A percentile compares a stretch with the other conserved stretches of the same genome.
These are phyloP conservation scores for Bombus fervidus DNA, from an alignment of 1,140 invertebrate species.

Conservation along the genomic window DNA sequence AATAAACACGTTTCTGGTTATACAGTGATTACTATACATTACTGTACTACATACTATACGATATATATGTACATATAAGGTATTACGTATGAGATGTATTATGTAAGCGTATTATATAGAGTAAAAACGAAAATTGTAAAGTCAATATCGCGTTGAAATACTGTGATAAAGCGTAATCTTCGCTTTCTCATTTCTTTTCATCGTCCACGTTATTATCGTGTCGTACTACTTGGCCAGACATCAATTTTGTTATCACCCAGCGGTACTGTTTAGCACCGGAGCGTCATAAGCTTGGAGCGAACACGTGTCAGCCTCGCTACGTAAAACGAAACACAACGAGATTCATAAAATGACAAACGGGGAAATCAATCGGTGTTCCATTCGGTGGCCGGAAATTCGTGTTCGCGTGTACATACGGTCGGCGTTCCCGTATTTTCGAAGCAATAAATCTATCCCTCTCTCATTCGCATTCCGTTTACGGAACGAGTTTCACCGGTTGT, in stretches of 20 bases:
- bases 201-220: background rate
- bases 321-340: background rate
- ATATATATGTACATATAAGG: no score
- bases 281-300: background rate
- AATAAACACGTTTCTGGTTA: no score
- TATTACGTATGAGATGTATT: no score
- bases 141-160: no score
- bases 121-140: no score
- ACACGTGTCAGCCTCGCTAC: background rate
- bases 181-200: background rate
- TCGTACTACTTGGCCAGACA: background rate
- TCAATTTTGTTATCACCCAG: background rate
- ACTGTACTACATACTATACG: no score
- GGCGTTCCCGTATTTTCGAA: constrained; percentile 13
- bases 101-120: no score
- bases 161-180: background rate
- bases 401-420: constrained; percentile 12
- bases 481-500: constrained; percentile 34
- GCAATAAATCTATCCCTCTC: constrained; percentile 28
- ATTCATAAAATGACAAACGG: constrained; percentile 21
- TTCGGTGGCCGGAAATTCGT: constrained; percentile 37
- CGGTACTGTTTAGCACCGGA: no score
- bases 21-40: no score
- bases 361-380: constrained; percentile 38
- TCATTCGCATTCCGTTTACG: constrained; percentile 38